Conservation (phyloP, 2,797 vertebrate genomes). For the Poecilia picta region DNA sequence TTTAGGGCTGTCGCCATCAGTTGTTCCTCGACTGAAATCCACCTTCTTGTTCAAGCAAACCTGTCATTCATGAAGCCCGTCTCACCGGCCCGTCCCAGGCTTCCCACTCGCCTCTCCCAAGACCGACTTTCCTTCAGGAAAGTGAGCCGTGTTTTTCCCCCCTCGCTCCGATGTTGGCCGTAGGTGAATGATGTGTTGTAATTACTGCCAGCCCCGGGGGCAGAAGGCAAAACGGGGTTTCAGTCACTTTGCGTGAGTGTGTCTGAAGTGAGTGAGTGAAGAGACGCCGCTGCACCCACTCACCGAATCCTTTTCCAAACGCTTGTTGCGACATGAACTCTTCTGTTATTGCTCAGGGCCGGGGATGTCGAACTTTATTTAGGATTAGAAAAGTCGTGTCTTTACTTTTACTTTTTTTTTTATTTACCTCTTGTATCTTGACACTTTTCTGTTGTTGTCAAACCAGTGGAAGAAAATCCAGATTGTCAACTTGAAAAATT, state of each 20-base stretch:
- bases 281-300: constrained; percentile 27
- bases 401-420: not conserved
- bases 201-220: constrained; percentile 44
- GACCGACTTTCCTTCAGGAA: constrained; percentile 35
- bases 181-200: constrained; percentile 53
- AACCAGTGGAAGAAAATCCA: constrained; percentile 6
- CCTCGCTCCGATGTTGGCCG: constrained; percentile 11
- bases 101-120: constrained; percentile 7
- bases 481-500: constrained; percentile 1
- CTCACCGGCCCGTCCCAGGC: constrained; percentile 20
- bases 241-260: constrained; percentile 39
- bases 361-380: not conserved
- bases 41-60: constrained; percentile 1
- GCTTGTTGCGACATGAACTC: constrained; percentile 13
- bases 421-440: constrained; percentile 14
- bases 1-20: constrained; percentile 32
- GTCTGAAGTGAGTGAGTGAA: constrained; percentile 27
- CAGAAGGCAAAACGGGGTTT: constrained; percentile 33
- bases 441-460: constrained; percentile 2
- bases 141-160: constrained; percentile 8
- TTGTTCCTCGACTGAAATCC: constrained; percentile 6
- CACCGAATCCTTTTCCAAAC: constrained; percentile 10
- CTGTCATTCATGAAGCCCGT: not conserved
- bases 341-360: not conserved
- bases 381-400: not conserved